Conservation (phyloP, 2,797 vertebrate genomes). For the Gymnothorax javanicus region DNA sequence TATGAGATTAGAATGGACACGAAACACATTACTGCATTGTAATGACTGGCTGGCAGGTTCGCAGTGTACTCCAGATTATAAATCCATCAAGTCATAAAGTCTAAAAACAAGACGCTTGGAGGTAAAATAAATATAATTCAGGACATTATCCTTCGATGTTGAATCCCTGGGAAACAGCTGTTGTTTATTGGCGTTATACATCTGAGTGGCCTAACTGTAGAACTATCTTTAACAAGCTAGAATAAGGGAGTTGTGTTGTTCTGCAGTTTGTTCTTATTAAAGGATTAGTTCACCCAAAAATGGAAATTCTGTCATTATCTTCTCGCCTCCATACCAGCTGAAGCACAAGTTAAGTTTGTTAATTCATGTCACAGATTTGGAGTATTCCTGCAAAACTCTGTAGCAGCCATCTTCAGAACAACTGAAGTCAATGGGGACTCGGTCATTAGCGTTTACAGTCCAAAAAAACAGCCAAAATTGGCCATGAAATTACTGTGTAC, state of each 20-base stretch:
- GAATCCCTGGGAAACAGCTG: neutral
- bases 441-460: no score
- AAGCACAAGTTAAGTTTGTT: no score
- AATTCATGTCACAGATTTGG: no score
- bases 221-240: neutral
- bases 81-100: conserved; percentile 3
- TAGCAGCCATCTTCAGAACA: no score
- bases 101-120: neutral
- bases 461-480: no score
- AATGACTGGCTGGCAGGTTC: neutral
- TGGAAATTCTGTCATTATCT: no score
- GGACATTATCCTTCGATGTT: neutral
- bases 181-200: neutral
- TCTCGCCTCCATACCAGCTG: no score
- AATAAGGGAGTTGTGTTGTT: neutral
- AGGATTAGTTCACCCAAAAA: no score
- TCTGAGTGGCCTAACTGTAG: neutral
- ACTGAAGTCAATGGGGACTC: no score
- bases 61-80: neutral
- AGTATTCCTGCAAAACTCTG: no score
- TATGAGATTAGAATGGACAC: neutral
- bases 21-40: neutral
- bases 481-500: no score
- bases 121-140: neutral
- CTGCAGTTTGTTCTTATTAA: no score